Conservation (phyloP, 1,140 invertebrate genomes). For the Anastrepha ludens region DNA sequence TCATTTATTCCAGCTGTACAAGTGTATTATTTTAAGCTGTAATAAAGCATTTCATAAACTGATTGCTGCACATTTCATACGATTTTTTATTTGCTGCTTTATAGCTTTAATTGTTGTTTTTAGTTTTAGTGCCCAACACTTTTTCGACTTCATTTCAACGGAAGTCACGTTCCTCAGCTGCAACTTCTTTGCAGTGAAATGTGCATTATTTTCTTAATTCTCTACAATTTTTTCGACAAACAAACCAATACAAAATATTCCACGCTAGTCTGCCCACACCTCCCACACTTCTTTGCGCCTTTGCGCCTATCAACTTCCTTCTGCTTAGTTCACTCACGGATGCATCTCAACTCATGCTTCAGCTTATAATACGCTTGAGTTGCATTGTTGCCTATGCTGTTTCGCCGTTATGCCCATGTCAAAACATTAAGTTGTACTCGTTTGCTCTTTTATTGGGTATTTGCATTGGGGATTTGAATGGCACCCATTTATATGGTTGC, state of each 20-base stretch:
- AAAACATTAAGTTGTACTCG: slow-evolving; percentile 6
- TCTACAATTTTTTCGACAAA: slow-evolving; percentile 13
- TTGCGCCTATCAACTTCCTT: not conserved
- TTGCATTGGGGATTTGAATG: not conserved
- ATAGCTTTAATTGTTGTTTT: slow-evolving; percentile 25
- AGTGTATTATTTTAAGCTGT: slow-evolving; percentile 28
- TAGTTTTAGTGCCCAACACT: not conserved
- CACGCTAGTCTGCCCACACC: not conserved
- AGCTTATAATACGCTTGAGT: not conserved
- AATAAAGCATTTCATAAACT: slow-evolving; percentile 17
- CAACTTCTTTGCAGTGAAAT: not conserved
- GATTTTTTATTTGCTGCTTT: slow-evolving; percentile 7
- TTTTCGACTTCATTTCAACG: not conserved
- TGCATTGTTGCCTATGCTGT: not conserved
- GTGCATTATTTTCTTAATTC: not conserved
- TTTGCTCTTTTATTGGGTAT: not conserved
- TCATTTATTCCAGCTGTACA: not conserved
- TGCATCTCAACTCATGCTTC: not conserved
- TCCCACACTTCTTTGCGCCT: not conserved
- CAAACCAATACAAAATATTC: not conserved
- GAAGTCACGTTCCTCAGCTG: slow-evolving; percentile 39
- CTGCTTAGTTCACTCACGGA: not conserved
- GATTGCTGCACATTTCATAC: slow-evolving; percentile 27
- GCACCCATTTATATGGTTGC: not conserved
- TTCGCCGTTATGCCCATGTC: slow-evolving; percentile 16